Evolutionary conservation across 2,888 invertebrate species (phyloP).

Genomic region (Fragum whitleyi): DNA sequence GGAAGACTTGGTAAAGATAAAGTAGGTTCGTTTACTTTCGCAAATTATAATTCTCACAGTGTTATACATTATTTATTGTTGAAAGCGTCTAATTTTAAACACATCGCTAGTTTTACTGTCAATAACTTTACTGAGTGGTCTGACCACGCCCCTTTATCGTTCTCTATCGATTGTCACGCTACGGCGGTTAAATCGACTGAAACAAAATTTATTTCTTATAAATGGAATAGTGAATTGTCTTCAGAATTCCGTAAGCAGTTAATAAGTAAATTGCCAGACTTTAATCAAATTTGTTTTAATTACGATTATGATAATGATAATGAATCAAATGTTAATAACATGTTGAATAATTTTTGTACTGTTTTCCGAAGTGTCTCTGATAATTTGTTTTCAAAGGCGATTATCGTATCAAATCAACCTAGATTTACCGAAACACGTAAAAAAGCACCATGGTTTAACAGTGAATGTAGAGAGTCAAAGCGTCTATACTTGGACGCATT

Average conservation of each 20-base stretch:
- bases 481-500: no score
- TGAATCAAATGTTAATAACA: background rate
- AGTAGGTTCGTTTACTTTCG: no score
- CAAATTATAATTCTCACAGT: no score
- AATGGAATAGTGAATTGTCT: background rate
- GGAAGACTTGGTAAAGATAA: no score
- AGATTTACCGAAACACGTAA: background rate
- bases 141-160: slow-evolving; percentile 22
- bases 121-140: background rate
- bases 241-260: background rate
- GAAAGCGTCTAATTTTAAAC: background rate
- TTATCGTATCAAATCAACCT: background rate
- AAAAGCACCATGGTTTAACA: background rate
- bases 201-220: no score
- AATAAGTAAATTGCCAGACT: background rate
- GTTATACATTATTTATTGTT: no score
- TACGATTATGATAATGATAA: background rate
- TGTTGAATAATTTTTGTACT: background rate
- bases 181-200: background rate
- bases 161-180: background rate
- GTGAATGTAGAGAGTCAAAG: no score
- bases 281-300: background rate
- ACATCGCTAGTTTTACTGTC: no score
- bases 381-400: background rate
- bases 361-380: background rate